Conservation (phyloP, 2,888 invertebrate genomes). For the Pseudoips prasinana region DNA sequence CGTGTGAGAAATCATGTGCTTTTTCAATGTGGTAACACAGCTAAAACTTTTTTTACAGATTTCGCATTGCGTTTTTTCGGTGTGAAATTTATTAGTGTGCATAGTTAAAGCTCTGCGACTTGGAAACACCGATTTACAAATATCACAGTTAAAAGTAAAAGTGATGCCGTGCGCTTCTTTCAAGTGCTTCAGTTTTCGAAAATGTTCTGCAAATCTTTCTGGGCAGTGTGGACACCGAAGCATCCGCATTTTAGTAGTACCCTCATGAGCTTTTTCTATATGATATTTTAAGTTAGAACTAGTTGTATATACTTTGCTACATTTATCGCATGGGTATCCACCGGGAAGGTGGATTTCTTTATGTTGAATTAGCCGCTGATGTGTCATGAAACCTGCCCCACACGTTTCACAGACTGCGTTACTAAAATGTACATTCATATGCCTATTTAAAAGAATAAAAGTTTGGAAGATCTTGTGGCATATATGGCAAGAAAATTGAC, state of each 20-base stretch:
- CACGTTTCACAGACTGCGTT: constrained; percentile 66
- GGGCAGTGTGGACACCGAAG: constrained; percentile 57
- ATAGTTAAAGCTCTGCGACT: constrained; percentile 55
- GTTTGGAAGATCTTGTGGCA: constrained; percentile 59
- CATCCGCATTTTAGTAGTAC: constrained; percentile 51
- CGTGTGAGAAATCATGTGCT: constrained; percentile 58
- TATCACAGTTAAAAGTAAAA: constrained; percentile 56
- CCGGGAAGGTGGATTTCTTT: constrained; percentile 61
- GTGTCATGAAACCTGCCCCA: constrained; percentile 61
- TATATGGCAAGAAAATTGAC: constrained; percentile 56
- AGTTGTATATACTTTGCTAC: constrained; percentile 72
- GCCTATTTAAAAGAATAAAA: constrained; percentile 60
- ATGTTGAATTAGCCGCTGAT: constrained; percentile 58
- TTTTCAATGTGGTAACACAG: constrained; percentile 54
- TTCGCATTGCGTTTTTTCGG: constrained; percentile 67
- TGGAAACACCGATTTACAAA: constrained; percentile 53
- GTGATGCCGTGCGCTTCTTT: constrained; percentile 59
- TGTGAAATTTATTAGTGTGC: constrained; percentile 62
- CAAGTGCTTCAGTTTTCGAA: constrained; percentile 61
- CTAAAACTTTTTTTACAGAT: constrained; percentile 74
- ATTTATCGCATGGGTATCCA: constrained; percentile 61
- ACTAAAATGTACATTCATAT: constrained; percentile 68
- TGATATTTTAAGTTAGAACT: constrained; percentile 63
- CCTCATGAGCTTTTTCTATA: constrained; percentile 56
- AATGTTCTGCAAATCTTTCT: constrained; percentile 61